Base-by-base conservation (phyloP, 2,113 vertebrate species). In the Eudyptes chrysolophus region DNA sequence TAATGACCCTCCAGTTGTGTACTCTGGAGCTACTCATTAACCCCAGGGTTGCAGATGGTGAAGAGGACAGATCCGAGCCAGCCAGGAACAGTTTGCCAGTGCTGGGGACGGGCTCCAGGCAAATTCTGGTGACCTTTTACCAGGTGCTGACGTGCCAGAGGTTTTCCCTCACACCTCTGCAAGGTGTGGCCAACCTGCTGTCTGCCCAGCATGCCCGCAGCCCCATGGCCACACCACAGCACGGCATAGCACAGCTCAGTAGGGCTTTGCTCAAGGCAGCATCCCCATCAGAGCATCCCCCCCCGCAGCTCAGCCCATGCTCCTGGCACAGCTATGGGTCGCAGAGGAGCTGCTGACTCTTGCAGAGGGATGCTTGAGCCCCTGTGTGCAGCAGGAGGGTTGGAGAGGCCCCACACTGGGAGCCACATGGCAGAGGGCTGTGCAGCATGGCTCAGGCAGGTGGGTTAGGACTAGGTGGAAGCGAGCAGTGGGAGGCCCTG, bases 1-100 rank as follows among this genome's bases (percentile, higher is more conserved):
- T 98, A 98, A 97, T 98, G 96, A 89, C 97, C 96, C 97, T 97
- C 94, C 89, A 94, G 93, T 93, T 98, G 97, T 97, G 97, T 97
- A 97, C 93, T 90, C 88, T 92, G 77, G 78, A 96, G 97, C 96
- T 98, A 98, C 78, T 97, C 89, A 98, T 98, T 98, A 98, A 97
- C 97, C 94, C 85, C n/a, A 3, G 4, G 82, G 87, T 94, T 93
- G 93, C 97, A 97, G 97, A 97, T 97, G 97, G 97, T 76, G 94
- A 94, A 51, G 90, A 94, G 92, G 81, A 85, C 11, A 46, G 89
- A 92, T 54, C 46, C 4, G 15, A 71, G 80, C 57, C 94, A 89
- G 94, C 69, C 21, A 34, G 71, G 60, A 97, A 93, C 32, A 24
- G 81, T 94, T 95, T 96, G 86, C 55, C 86, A 62, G 86, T 66